phyloP scores from a whole-genome alignment of 2,797 vertebrate genomes.

The Zenarchopterus dispar region DNA sequence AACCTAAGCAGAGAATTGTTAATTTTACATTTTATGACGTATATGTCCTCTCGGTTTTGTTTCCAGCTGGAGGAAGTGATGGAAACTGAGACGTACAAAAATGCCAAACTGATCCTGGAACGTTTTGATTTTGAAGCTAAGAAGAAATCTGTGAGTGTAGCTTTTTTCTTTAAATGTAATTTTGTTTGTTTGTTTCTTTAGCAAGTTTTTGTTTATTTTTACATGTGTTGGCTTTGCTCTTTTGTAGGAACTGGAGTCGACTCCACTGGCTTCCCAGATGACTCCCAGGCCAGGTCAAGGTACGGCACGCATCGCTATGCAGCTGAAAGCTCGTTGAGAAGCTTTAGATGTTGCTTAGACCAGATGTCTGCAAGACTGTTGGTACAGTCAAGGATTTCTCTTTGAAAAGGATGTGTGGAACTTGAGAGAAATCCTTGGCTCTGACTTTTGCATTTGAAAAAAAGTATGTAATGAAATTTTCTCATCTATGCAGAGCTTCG shows the following conservation, averaged over 20 bases:
- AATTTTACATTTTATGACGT: background rate
- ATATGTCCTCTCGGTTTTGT: slow-evolving; percentile 16
- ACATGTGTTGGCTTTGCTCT: slow-evolving; percentile 11
- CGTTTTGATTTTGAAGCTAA: slow-evolving; percentile 94
- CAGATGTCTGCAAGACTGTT: no score
- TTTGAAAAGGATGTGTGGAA: background rate
- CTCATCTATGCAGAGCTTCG: slow-evolving; percentile 84
- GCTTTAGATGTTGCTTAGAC: background rate
- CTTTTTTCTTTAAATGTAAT: background rate
- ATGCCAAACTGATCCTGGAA: slow-evolving; percentile 95
- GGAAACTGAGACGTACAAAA: slow-evolving; percentile 98
- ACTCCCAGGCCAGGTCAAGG: slow-evolving; percentile 93
- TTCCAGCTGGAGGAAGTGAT: slow-evolving; percentile 96
- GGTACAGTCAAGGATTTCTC: background rate
- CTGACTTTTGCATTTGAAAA: background rate
- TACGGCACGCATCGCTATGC: slow-evolving; percentile 60
- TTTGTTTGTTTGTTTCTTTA: background rate
- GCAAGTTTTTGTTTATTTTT: background rate
- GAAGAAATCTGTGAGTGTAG: slow-evolving; percentile 86
- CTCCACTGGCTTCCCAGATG: slow-evolving; percentile 85
- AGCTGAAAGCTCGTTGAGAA: background rate
- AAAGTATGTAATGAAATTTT: background rate
- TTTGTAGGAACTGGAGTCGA: slow-evolving; percentile 88
- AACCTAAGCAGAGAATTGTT: background rate
- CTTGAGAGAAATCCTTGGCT: no score